Percentiles rank a stretch among this genome's conserved stretches.
These are phyloP conservation scores for Sebastes umbrosus DNA, from an alignment of 2,797 vertebrate species.

Conservation along the genomic window DNA sequence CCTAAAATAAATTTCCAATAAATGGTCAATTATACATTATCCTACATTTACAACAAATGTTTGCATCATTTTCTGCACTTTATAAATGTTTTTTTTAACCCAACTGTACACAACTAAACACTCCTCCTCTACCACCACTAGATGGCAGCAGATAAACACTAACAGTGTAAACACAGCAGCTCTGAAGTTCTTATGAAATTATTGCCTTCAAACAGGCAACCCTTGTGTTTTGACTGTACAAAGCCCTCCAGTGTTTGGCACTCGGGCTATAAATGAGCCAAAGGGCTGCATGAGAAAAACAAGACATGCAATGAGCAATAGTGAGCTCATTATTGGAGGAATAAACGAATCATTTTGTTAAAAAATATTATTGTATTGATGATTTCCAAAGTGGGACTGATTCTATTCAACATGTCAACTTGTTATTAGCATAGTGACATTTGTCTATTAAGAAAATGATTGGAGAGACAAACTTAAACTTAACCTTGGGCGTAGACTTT, in stretches of 20 bases:
- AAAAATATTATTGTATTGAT: background rate
- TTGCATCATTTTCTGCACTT: background rate
- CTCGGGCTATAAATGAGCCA: background rate
- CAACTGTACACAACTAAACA: too few species aligned
- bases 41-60: background rate
- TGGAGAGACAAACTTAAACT: background rate
- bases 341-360: background rate
- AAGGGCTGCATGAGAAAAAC: constrained; percentile 24
- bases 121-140: accelerated
- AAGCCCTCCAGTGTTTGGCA: constrained; percentile 22
- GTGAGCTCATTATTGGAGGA: background rate
- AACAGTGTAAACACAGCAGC: accelerated
- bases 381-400: background rate
- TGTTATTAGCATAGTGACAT: background rate
- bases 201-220: constrained; percentile 30
- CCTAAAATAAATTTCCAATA: too few species aligned
- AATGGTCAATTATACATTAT: background rate
- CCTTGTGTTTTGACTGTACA: constrained; percentile 11
- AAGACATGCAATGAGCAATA: background rate
- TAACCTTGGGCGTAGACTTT: background rate
- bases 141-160: constrained; percentile 22
- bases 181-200: constrained; percentile 48
- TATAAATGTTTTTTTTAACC: background rate
- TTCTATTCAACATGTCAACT: background rate
- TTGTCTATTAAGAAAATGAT: background rate